phyloP scores from a whole-genome alignment of 2,888 invertebrate species.

The Eupithecia vulgata region DNA sequence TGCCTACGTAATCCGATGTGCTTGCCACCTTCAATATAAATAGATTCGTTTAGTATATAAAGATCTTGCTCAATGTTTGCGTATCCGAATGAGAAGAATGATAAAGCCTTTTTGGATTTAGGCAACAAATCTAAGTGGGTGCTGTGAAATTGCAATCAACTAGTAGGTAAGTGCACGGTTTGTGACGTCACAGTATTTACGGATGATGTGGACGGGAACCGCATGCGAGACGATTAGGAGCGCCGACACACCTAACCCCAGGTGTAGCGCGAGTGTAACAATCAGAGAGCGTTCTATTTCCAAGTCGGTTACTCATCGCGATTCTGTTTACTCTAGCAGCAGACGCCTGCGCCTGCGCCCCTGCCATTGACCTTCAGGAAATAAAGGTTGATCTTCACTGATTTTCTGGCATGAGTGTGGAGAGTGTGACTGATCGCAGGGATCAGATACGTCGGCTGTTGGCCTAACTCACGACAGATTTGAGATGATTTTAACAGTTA shows the following conservation, averaged over 20 bases:
- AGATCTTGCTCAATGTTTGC: conserved; percentile 3
- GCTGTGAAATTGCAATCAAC: neutral
- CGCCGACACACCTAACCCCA: conserved; percentile 59
- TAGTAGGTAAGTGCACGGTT: neutral
- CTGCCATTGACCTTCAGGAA: conserved; percentile 75
- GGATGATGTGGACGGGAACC: conserved; percentile 6
- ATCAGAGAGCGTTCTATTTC: conserved; percentile 78
- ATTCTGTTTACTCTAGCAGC: conserved; percentile 73
- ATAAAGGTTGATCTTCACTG: conserved; percentile 58
- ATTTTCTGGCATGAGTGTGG: conserved; percentile 38
- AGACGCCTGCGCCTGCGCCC: conserved; percentile 67
- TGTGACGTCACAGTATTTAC: conserved; percentile 25
- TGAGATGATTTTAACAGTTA: conserved; percentile 31
- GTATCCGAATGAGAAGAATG: neutral
- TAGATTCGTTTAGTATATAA: conserved; percentile 1
- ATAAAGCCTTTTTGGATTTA: neutral
- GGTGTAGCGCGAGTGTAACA: conserved; percentile 55
- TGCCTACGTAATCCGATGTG: conserved; percentile 6
- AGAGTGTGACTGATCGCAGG: conserved; percentile 38
- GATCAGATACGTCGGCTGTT: conserved; percentile 35
- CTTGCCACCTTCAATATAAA: neutral
- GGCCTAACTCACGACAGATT: conserved; percentile 34
- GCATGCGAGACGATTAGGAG: conserved; percentile 49
- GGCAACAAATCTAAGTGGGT: conserved; percentile 3
- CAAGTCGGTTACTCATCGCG: conserved; percentile 71